Base-by-base conservation (phyloP, 2,113 vertebrate species). In the Aramus guarauna region DNA sequence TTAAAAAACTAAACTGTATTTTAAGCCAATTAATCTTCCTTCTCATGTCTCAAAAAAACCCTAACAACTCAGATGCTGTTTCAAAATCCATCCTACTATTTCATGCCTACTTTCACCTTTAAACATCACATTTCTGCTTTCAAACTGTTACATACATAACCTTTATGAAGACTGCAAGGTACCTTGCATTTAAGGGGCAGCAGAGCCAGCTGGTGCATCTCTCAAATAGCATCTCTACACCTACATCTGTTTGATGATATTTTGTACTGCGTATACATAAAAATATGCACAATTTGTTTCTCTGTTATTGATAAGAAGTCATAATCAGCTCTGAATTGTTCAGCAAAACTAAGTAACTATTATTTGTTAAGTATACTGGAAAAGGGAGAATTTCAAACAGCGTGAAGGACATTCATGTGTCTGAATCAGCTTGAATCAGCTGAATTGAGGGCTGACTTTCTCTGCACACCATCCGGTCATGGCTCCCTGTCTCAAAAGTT, bases 181-280 rank as follows among this genome's bases (percentile, higher is more conserved):
- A 80, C 82, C 81, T 90, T 78, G 52, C 15, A 26, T 92, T 74
- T 78, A 48, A 88, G 88, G 92, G 93, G 91, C 92, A 87, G 72
- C 56, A 84, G 92, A 96, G 73, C 94, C 96, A 96, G 92, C 83
- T 97, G 96, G 96, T 94, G 68, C 64, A 68, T 92, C 76, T 94
- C 22, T 0, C 84, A 94, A 96, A 96, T 93, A 96, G 91, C 79
- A 89, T 92, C 86, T 64, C 39, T 81, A 95, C 94, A 92, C 96
- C 95, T 95, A 96, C 96, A 94, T 91, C 95, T 92, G 56, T 91
- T 93, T 92, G 79, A 84, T 77, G 82, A 27, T 74, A 94, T 91
- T 96, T 93, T 89, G 72, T n/a, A 75, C 64, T 15, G 15, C 0
- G 0, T 81, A 20, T 32, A 43, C 77, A 60, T 85, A 75, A 94